These are phyloP conservation scores for Glandiceps talaboti DNA, from an alignment of 53 echinoderm and acorn worm genomes.

Conservation along the genomic window DNA sequence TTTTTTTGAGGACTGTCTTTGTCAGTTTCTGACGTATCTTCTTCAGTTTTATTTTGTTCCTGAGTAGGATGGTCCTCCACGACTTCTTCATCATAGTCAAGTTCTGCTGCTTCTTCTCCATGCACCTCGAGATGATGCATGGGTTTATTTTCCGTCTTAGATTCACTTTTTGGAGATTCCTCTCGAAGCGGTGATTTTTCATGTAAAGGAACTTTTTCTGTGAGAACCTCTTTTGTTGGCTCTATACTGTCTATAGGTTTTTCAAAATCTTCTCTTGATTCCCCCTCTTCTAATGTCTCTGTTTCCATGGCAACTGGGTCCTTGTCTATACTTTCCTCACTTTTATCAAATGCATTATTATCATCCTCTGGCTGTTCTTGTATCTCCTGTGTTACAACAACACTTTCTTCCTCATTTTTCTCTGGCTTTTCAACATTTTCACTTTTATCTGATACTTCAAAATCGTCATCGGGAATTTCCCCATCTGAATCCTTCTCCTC, in stretches of 20 bases:
- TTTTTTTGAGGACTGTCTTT: not conserved
- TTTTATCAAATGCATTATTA: conserved; percentile 2
- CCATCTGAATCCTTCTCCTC: too few relatives aligned
- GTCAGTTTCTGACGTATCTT: not conserved
- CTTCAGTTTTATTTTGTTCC: not conserved
- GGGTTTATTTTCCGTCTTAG: not conserved
- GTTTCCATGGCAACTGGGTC: conserved; percentile 18
- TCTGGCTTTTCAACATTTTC: not conserved
- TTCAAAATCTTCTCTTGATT: too few relatives aligned
- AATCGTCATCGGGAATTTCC: too few relatives aligned
- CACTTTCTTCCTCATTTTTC: conserved; percentile 24
- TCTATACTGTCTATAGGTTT: too few relatives aligned
- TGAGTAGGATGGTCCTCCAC: conserved; percentile 66
- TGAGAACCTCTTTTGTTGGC: too few relatives aligned
- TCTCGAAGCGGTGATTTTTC: too few relatives aligned
- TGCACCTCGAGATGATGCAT: not conserved
- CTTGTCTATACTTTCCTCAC: conserved; percentile 8
- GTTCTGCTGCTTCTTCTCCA: conserved; percentile 15
- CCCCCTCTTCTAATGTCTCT: too few relatives aligned
- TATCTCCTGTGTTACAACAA: conserved; percentile 9
- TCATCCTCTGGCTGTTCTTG: conserved; percentile 2
- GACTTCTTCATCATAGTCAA: conserved; percentile 34
- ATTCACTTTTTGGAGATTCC: too few relatives aligned
- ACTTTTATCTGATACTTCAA: too few relatives aligned
- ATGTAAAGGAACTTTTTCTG: too few relatives aligned